These are phyloP conservation scores for Dryoscopus gambensis DNA, from an alignment of 2,113 vertebrate genomes.

Conservation along the genomic window DNA sequence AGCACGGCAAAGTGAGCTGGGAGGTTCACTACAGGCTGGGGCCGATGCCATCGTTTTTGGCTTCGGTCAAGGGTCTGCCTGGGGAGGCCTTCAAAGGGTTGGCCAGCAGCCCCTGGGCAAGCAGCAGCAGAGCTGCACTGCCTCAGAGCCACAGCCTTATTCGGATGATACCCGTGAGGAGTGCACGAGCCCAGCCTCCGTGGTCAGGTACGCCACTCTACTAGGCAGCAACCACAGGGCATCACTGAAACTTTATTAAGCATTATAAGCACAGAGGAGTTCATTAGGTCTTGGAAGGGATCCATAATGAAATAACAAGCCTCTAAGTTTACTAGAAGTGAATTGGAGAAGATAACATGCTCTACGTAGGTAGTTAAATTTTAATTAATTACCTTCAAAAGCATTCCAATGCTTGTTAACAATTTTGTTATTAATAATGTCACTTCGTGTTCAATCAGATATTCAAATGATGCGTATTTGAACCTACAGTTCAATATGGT, in stretches of 20 bases:
- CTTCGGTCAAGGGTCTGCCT: background rate
- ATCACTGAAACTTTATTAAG: background rate
- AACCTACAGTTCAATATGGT: background rate
- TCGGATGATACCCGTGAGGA: too few relatives aligned
- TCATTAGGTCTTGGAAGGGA: background rate
- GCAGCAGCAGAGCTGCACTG: background rate
- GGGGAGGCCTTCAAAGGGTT: rapidly evolving
- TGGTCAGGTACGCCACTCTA: rapidly evolving
- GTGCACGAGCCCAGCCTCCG: background rate
- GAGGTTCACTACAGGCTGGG: background rate
- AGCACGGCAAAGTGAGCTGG: background rate
- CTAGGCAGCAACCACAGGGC: background rate
- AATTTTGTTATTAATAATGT: background rate
- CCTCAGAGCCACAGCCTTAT: rapidly evolving
- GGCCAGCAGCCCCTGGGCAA: rapidly evolving
- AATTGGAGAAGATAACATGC: background rate
- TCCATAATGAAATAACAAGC: background rate
- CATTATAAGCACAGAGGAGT: background rate
- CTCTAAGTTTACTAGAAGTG: background rate
- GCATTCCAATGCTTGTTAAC: background rate
- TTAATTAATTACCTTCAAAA: background rate
- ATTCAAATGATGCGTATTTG: background rate
- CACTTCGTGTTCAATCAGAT: background rate
- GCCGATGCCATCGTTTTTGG: rapidly evolving
- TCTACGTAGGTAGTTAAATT: background rate